Percentiles rank a stretch among this genome's conserved stretches.
These are phyloP conservation scores for Alviniconcha strummeri DNA, from an alignment of 2,888 invertebrate genomes.

Conservation along the genomic window DNA sequence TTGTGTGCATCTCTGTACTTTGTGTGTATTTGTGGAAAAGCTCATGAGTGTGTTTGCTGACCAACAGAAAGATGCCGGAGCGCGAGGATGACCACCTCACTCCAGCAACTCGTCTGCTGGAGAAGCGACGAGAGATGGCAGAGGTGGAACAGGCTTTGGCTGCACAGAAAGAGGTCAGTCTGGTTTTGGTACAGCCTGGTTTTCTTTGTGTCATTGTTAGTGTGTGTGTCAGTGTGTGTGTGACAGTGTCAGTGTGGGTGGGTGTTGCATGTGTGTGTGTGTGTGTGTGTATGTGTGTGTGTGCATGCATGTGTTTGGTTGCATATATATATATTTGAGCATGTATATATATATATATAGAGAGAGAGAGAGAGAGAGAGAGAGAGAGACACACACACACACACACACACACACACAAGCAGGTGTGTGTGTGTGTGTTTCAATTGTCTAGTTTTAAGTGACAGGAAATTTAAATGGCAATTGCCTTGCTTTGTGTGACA, in stretches of 20 bases:
- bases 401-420: background rate
- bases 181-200: background rate
- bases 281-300: background rate
- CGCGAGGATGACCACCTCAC: constrained; percentile 74
- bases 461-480: background rate
- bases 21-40: too few relatives aligned
- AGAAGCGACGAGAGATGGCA: constrained; percentile 73
- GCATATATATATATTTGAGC: background rate
- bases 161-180: constrained; percentile 72
- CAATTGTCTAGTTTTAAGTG: background rate
- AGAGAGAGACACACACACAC: background rate
- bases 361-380: background rate
- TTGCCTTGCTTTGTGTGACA: too few relatives aligned
- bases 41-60: too few relatives aligned
- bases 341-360: background rate
- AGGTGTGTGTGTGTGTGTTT: constrained; percentile 4
- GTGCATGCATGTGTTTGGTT: background rate
- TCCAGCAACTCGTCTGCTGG: constrained; percentile 72
- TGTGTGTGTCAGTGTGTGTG: background rate
- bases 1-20: too few relatives aligned
- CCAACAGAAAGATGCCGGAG: constrained; percentile 67
- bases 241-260: background rate
- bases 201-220: background rate
- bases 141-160: constrained; percentile 73
- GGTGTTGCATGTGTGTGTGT: background rate